phyloP scores from a whole-genome alignment of 30 jellyfish, hydroid and myxozoan genomes.

The Cassiopea xamachana region DNA sequence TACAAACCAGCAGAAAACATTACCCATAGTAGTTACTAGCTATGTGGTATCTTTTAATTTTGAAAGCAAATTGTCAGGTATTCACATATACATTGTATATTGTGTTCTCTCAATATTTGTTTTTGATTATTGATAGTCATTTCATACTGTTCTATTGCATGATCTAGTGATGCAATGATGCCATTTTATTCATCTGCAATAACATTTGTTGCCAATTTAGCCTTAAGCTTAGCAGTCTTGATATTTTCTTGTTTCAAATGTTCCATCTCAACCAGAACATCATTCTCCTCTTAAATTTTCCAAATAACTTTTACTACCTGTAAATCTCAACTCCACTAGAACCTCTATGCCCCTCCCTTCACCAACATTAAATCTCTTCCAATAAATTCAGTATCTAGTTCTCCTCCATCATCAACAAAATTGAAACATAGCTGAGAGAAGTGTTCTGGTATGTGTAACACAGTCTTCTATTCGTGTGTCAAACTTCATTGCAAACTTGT shows the following conservation, averaged over 20 bases:
- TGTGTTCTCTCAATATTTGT: neutral
- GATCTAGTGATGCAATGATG: constrained; percentile 15
- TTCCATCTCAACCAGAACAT: constrained; percentile 14
- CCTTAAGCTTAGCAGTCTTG: constrained; percentile 1
- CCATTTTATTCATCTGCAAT: constrained; percentile 23
- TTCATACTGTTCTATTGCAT: constrained; percentile 27
- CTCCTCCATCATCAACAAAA: no score
- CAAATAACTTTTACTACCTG: no score
- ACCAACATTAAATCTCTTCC: no score
- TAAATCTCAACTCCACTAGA: no score
- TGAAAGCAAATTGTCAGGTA: constrained; percentile 9
- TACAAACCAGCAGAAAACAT: neutral
- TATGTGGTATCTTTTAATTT: constrained; percentile 8
- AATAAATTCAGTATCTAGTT: no score
- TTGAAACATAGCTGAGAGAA: no score
- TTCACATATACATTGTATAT: neutral
- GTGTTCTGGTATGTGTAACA: no score
- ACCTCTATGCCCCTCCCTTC: no score
- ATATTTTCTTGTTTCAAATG: constrained; percentile 14
- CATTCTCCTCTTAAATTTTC: neutral
- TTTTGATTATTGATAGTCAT: constrained; percentile 5
- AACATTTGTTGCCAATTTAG: constrained; percentile 20
- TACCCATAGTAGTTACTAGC: neutral
- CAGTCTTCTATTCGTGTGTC: no score
- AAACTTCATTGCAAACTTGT: no score